Evolutionary conservation across 2,113 vertebrate genomes (phyloP).

Genomic region (Erpornis zantholeuca): DNA sequence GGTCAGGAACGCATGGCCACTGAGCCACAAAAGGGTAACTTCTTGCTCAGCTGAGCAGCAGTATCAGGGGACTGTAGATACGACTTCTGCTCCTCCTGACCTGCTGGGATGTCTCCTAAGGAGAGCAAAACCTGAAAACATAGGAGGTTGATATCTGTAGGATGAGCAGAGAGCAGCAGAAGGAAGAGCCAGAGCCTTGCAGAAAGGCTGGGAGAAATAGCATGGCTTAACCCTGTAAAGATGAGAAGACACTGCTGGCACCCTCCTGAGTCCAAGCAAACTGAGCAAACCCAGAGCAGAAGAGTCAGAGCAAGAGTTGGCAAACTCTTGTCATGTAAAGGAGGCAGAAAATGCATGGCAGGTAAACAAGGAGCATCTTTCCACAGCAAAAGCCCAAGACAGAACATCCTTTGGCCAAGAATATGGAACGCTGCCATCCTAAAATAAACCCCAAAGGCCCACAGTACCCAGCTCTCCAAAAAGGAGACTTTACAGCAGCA

Average conservation of each 20-base stretch:
- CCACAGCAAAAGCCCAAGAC: not conserved
- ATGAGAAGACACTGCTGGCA: not conserved
- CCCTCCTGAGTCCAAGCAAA: not conserved
- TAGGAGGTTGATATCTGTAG: not conserved
- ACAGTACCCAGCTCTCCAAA: not conserved
- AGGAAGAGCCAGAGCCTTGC: not conserved
- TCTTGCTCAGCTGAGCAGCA: not conserved
- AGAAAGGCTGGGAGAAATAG: not conserved
- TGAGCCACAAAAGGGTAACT: not conserved
- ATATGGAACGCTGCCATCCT: not conserved
- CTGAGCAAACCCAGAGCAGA: not conserved
- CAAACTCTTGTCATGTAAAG: not conserved
- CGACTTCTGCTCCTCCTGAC: not conserved
- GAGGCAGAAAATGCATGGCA: not conserved
- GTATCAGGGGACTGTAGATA: not conserved
- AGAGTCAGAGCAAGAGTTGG: not conserved
- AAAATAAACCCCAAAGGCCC: not conserved
- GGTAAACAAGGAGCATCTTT: not conserved
- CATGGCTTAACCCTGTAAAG: not conserved
- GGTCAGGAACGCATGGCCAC: not conserved
- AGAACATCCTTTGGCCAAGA: not conserved
- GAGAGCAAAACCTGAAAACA: not conserved
- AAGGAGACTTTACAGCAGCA: conserved; percentile 21
- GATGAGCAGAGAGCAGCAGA: not conserved
- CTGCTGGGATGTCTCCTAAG: not conserved